Evolutionary conservation across 2,797 vertebrate genomes (phyloP).

Genomic region (Petrocephalus sullivani): DNA sequence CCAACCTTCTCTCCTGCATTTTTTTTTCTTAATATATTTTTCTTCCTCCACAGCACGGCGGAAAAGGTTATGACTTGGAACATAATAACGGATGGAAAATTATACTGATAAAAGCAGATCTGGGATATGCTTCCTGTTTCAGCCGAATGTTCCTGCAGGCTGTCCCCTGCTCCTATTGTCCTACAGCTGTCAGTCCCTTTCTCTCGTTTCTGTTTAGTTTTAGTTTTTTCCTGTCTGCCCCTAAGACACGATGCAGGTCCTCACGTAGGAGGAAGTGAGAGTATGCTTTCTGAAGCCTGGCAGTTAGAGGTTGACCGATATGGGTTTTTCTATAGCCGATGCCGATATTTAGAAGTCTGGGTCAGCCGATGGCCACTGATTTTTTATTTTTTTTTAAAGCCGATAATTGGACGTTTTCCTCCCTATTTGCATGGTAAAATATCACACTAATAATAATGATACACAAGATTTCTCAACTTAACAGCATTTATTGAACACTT

Average conservation of each 20-base stretch:
- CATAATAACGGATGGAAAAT: constrained; percentile 8
- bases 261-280: constrained; percentile 16
- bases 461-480: too few relatives aligned
- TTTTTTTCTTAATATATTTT: neutral
- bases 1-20: neutral
- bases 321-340: too few relatives aligned
- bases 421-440: too few relatives aligned
- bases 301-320: too few relatives aligned
- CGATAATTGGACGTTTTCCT: too few relatives aligned
- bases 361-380: too few relatives aligned
- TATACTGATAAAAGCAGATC: constrained; percentile 17
- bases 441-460: too few relatives aligned
- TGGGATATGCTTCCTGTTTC: constrained; percentile 1
- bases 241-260: neutral
- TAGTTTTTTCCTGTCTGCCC: neutral
- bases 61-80: constrained; percentile 25
- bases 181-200: neutral
- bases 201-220: neutral
- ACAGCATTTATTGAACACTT: too few relatives aligned
- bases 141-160: neutral
- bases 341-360: too few relatives aligned
- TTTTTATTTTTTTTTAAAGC: too few relatives aligned
- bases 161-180: neutral
- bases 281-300: neutral
- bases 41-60: neutral